These are phyloP conservation scores for Montifringilla adamsi DNA, from an alignment of 2,113 vertebrate species.

Conservation along the genomic window DNA sequence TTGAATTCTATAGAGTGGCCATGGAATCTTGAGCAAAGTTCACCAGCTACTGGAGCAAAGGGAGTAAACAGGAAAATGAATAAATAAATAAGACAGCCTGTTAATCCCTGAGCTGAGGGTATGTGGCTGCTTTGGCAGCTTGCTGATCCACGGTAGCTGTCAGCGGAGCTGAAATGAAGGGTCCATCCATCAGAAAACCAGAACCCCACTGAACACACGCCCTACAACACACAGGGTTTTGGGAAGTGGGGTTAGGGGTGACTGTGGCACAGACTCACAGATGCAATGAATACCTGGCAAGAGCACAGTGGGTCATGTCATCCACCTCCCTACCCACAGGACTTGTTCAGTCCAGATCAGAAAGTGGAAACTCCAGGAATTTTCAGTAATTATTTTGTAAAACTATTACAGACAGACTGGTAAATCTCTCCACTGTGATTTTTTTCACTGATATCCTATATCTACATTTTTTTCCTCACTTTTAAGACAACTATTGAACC, in stretches of 20 bases:
- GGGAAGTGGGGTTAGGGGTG: not conserved
- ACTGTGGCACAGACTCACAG: not conserved
- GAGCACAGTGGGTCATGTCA: not conserved
- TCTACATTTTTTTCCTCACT: fast-evolving
- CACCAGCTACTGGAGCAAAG: not conserved
- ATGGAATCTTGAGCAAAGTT: not conserved
- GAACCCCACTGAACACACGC: not conserved
- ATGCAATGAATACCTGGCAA: not conserved
- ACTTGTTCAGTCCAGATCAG: not conserved
- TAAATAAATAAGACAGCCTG: not conserved
- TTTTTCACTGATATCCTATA: not conserved
- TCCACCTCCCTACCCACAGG: not conserved
- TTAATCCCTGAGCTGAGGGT: not conserved
- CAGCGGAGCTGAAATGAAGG: not conserved
- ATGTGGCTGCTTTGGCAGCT: not conserved
- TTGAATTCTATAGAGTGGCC: not conserved
- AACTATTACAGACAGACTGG: not conserved
- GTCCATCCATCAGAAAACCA: not conserved
- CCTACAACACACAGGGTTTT: not conserved
- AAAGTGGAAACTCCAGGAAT: not conserved
- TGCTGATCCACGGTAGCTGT: not conserved
- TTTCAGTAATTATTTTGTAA: not conserved
- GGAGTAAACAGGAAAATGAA: not conserved
- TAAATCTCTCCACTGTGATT: not conserved
- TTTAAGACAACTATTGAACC: not conserved